Evolutionary conservation across 2,113 vertebrate species (phyloP).

Genomic region (Xiphophorus hellerii): DNA sequence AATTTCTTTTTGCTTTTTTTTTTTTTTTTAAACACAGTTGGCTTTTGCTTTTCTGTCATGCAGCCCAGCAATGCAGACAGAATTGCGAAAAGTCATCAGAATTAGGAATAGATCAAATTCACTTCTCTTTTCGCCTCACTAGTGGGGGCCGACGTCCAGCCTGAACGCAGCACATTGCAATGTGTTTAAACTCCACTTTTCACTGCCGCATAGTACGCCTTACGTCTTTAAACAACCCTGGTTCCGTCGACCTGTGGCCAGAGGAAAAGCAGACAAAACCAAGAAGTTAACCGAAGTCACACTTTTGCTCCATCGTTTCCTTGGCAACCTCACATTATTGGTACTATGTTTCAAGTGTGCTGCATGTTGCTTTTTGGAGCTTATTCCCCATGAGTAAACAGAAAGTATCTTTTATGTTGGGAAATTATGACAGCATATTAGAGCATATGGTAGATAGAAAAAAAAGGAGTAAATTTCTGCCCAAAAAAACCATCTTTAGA

Average conservation of each 20-base stretch:
- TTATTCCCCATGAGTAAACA: neutral
- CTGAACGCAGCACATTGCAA: neutral
- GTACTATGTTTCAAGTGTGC: neutral
- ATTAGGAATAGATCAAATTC: slow-evolving; percentile 35
- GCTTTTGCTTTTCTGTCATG: neutral
- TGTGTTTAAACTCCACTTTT: slow-evolving; percentile 81
- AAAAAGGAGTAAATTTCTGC: too few relatives aligned
- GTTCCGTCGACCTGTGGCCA: slow-evolving; percentile 84
- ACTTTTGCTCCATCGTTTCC: neutral
- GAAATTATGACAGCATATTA: too few relatives aligned
- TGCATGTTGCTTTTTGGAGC: neutral
- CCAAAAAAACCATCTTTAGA: too few relatives aligned
- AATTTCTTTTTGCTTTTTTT: slow-evolving; percentile 2
- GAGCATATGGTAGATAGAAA: too few relatives aligned
- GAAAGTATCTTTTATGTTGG: neutral
- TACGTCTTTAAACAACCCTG: slow-evolving; percentile 91
- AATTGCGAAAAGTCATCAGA: slow-evolving; percentile 40
- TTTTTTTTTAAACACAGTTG: neutral
- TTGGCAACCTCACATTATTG: neutral
- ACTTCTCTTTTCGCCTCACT: slow-evolving; percentile 46
- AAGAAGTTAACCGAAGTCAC: neutral
- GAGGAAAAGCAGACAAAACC: neutral
- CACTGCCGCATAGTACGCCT: slow-evolving; percentile 85
- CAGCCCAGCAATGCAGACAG: slow-evolving; percentile 23
- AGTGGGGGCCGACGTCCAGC: too few relatives aligned